Evolutionary conservation across 2,113 vertebrate genomes (phyloP), one percentile per base, ranked within the genome.

Genomic region (Brachypodius melanocephalos): DNA sequence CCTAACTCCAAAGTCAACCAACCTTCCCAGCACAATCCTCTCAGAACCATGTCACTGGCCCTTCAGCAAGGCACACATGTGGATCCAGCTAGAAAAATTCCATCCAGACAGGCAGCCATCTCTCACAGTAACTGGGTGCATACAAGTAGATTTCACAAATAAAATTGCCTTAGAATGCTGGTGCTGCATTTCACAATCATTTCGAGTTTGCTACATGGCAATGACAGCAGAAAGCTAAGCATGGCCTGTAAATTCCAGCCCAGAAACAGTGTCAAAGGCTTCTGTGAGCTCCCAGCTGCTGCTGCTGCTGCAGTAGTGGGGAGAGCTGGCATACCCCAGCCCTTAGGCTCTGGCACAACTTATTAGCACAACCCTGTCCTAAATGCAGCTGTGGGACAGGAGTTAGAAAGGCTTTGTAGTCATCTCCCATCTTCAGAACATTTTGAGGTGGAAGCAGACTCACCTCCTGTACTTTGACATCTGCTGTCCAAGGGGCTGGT

Each of bases 11-110:
- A 72, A 85, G 42, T 28, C 51, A 74, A 76, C 19, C 19, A 51
- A 36, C 19, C 12, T 74, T 55, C 28, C 14, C 51, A 51, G 19
- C 8, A 57, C 2, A 2, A n/a, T 71, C 24, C 17, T 46, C 55
- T 69, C 20, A 61, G 19, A 58, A 11, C 14, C 4, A 0, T 2
- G 12, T 42, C 54, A 45, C 54, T 2, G 2, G 20, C 26, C 17
- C 63, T 90, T 88, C 68, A 87, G 51, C 25, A 81, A 62, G 22
- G 9, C 0, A 0, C 12, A 14, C 4, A 15, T 12, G 12, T 42
- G 18, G 18, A 75, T 82, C 34, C 19, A 29, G 18, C 8, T 31
- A 43, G 43, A 66, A 74, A 84, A 67, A 6, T 59, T 88, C 59
- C 68, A 72, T 8, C 43, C 52, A 46, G n/a, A 22, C 38, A 46